Evolutionary conservation across 2,113 vertebrate genomes (phyloP).

Genomic region (Phyllostomus hastatus): DNA sequence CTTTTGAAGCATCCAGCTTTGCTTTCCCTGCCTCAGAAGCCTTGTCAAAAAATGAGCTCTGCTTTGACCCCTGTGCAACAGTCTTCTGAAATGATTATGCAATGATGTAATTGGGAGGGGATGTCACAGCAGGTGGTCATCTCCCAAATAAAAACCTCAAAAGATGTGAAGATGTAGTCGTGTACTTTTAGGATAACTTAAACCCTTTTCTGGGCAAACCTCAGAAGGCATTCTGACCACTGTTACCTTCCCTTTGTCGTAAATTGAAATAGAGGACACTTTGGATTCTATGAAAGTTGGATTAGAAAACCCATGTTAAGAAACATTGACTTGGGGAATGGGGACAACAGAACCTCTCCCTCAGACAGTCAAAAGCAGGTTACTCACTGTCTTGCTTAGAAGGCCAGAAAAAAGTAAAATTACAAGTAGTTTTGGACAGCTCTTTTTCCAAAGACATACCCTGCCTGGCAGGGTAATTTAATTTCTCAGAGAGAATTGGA

Average conservation of each 20-base stretch:
- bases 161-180: background rate
- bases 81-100: background rate
- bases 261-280: background rate
- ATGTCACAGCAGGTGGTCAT: background rate
- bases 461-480: background rate
- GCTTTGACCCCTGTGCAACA: background rate
- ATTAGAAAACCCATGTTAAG: background rate
- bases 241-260: background rate
- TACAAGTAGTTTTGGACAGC: background rate
- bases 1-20: conserved; percentile 19
- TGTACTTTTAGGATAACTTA: background rate
- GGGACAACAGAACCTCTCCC: background rate
- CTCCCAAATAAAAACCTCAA: background rate
- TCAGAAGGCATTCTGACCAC: background rate
- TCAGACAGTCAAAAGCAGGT: background rate
- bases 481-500: background rate
- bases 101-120: background rate
- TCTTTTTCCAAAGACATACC: background rate
- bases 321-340: background rate
- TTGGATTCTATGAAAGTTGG: background rate
- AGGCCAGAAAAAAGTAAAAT: background rate
- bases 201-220: background rate
- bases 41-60: conserved; percentile 21
- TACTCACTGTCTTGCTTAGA: background rate
- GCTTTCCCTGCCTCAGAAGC: background rate